Conservation (phyloP, 1,140 invertebrate genomes). For the Drosophila ananassae region DNA sequence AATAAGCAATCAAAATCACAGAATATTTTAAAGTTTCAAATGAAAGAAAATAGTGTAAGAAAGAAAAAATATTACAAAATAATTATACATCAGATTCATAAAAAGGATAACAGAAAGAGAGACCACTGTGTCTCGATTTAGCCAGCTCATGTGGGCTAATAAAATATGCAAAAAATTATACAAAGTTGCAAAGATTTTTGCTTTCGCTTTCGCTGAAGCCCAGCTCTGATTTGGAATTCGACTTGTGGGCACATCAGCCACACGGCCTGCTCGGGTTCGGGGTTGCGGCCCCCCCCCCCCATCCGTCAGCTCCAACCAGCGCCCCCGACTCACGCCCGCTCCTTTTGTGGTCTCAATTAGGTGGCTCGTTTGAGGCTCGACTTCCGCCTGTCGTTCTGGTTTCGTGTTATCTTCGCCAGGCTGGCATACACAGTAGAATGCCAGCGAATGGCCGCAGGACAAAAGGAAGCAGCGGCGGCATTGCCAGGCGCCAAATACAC, state of each 20-base stretch:
- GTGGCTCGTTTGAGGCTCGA: slow-evolving; percentile 35
- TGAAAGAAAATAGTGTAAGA: background rate
- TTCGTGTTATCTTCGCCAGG: slow-evolving; percentile 54
- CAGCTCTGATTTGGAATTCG: slow-evolving; percentile 46
- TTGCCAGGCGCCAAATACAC: slow-evolving; percentile 26
- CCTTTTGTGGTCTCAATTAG: slow-evolving; percentile 72
- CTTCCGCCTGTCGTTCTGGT: slow-evolving; percentile 36
- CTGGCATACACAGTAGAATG: slow-evolving; percentile 45
- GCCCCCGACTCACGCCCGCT: slow-evolving; percentile 3
- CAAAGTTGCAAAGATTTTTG: slow-evolving; percentile 47
- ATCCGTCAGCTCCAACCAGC: background rate
- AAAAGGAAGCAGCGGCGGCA: slow-evolving; percentile 28
- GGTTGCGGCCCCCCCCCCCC: slow-evolving; percentile 2
- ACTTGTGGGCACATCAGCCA: slow-evolving; percentile 23
- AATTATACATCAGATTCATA: background rate
- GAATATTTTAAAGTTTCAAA: background rate
- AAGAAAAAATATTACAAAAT: background rate
- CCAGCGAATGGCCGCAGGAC: slow-evolving; percentile 32
- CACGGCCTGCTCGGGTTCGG: background rate
- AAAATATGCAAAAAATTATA: slow-evolving; percentile 52
- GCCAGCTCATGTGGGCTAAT: slow-evolving; percentile 24
- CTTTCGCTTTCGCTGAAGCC: slow-evolving; percentile 45
- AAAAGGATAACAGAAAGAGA: background rate
- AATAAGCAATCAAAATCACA: slow-evolving; percentile 1
- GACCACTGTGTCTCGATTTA: slow-evolving; percentile 7